A percentile compares a stretch with the other conserved stretches of the same genome.
These are phyloP conservation scores for Halichoeres trimaculatus DNA, from an alignment of 2,113 vertebrate genomes.

Conservation along the genomic window DNA sequence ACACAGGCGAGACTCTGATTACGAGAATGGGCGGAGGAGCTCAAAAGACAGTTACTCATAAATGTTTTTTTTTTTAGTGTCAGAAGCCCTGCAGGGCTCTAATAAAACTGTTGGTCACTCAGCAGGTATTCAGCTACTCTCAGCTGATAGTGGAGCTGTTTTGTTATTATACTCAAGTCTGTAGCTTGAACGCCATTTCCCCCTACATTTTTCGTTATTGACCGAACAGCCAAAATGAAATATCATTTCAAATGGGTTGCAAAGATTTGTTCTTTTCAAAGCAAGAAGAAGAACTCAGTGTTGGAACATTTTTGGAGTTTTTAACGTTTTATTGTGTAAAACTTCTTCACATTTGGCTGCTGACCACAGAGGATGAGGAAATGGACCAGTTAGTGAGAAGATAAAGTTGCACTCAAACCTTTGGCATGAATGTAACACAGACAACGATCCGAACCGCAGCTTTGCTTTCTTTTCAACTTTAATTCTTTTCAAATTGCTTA, in stretches of 20 bases:
- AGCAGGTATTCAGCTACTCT: background rate
- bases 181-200: conserved; percentile 41
- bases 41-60: conserved; percentile 86
- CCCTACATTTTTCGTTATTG: conserved; percentile 59
- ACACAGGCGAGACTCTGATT: conserved; percentile 86
- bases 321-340: conserved; percentile 66
- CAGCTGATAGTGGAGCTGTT: conserved; percentile 16
- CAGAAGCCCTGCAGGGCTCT: too few species aligned
- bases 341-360: conserved; percentile 81
- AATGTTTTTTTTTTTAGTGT: conserved; percentile 30
- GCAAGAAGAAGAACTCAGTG: conserved; percentile 29
- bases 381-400: conserved; percentile 33
- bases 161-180: conserved; percentile 18
- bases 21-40: conserved; percentile 87
- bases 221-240: conserved; percentile 62
- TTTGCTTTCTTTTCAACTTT: conserved; percentile 43
- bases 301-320: conserved; percentile 47
- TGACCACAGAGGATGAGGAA: conserved; percentile 38
- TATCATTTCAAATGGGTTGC: conserved; percentile 45
- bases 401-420: conserved; percentile 26
- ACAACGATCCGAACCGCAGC: conserved; percentile 39
- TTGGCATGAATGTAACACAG: conserved; percentile 64
- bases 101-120: background rate
- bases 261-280: conserved; percentile 23
- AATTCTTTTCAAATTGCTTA: conserved; percentile 64